phyloP scores from a whole-genome alignment of 2,888 invertebrate genomes.

The Plagodis pulveraria region DNA sequence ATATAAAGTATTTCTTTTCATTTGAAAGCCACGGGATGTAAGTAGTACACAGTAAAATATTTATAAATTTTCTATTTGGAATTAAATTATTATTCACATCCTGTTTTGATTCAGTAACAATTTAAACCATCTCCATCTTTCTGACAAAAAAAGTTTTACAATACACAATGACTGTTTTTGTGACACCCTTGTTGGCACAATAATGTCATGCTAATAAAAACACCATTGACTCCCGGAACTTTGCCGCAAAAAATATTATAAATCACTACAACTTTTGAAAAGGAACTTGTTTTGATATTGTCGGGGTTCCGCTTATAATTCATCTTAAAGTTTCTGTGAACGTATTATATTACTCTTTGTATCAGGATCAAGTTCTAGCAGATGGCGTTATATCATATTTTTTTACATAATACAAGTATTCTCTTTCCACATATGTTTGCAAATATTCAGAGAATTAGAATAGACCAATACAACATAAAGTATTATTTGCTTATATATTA shows the following conservation, averaged over 20 bases:
- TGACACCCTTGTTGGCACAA: conserved; percentile 52
- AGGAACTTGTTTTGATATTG: conserved; percentile 29
- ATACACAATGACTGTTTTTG: conserved; percentile 51
- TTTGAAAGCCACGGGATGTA: too few relatives aligned
- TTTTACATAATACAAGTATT: too few relatives aligned
- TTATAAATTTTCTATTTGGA: too few relatives aligned
- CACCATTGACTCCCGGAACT: conserved; percentile 71
- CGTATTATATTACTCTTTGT: background rate
- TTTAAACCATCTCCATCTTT: conserved; percentile 21
- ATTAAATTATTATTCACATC: conserved; percentile 2
- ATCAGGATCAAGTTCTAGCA: too few relatives aligned
- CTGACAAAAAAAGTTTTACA: conserved; percentile 44
- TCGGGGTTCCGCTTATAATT: conserved; percentile 24
- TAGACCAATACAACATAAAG: too few relatives aligned
- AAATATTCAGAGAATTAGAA: too few relatives aligned
- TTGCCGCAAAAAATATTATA: conserved; percentile 64
- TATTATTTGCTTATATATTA: too few relatives aligned
- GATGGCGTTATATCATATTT: too few relatives aligned
- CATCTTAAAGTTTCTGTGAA: conserved; percentile 13
- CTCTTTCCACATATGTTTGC: too few relatives aligned
- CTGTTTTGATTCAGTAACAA: conserved; percentile 15
- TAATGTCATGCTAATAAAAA: conserved; percentile 66
- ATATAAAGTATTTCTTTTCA: too few relatives aligned
- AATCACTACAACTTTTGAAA: conserved; percentile 50
- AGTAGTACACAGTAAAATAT: too few relatives aligned